A percentile compares a stretch with the other conserved stretches of the same genome.
phyloP scores from a whole-genome alignment of 2,888 invertebrate species.

The Odontomyia ornata region DNA sequence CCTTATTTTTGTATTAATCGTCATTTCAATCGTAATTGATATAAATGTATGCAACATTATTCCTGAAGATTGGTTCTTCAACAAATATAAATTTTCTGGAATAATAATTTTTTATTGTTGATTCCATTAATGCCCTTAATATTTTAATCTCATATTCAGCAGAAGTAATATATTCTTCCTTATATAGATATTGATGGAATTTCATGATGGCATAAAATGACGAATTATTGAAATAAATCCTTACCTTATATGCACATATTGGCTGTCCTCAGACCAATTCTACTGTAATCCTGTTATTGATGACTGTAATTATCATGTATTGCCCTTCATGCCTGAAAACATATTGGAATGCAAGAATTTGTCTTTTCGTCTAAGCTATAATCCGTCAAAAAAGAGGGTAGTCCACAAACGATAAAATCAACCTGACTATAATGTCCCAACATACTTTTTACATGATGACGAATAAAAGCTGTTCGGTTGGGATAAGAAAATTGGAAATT shows the following conservation, averaged over 20 bases:
- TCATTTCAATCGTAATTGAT: no score
- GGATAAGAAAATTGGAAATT: conserved; percentile 19
- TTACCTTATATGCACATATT: conserved; percentile 29
- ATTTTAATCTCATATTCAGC: no score
- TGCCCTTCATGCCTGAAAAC: neutral
- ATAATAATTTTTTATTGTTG: no score
- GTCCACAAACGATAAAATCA: neutral
- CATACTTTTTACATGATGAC: neutral
- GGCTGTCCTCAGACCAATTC: conserved; percentile 17
- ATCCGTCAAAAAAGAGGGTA: conserved; percentile 12
- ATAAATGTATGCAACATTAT: no score
- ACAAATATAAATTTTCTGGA: no score
- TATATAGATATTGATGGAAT: neutral
- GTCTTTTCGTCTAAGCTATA: conserved; percentile 12
- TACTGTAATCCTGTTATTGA: conserved; percentile 35
- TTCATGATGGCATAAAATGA: conserved; percentile 4
- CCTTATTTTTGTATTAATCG: no score
- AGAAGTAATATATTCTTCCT: no score
- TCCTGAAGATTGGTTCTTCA: no score
- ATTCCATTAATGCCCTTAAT: no score
- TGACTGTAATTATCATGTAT: conserved; percentile 23
- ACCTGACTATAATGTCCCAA: neutral
- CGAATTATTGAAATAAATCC: conserved; percentile 39
- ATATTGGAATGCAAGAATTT: conserved; percentile 29
- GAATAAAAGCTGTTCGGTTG: neutral